Evolutionary conservation across 2,113 vertebrate genomes (phyloP).

Genomic region (Channa maculata): DNA sequence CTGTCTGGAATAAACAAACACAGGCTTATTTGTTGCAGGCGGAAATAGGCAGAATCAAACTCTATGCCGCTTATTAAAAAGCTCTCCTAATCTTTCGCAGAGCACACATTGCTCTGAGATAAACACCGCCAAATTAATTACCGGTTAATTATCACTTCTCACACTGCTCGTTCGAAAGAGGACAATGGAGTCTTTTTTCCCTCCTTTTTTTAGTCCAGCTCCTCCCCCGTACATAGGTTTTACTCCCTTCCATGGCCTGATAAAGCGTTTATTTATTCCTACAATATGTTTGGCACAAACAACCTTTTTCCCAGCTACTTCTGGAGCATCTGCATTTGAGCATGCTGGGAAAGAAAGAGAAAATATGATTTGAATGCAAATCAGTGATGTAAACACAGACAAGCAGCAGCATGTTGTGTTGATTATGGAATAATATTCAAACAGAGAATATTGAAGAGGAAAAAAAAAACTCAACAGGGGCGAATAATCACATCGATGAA

Average conservation of each 20-base stretch:
- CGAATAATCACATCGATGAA: conserved; percentile 63
- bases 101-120: conserved; percentile 78
- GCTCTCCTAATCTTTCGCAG: conserved; percentile 73
- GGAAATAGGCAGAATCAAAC: conserved; percentile 75
- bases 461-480: conserved; percentile 26
- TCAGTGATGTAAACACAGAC: conserved; percentile 71
- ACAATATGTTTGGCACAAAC: conserved; percentile 67
- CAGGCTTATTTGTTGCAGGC: conserved; percentile 70
- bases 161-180: conserved; percentile 66
- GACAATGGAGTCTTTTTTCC: conserved; percentile 67
- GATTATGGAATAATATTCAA: conserved; percentile 75
- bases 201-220: conserved; percentile 34
- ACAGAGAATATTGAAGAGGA: conserved; percentile 51
- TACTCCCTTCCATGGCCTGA: conserved; percentile 46
- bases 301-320: conserved; percentile 63
- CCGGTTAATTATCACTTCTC: conserved; percentile 81
- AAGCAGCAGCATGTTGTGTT: conserved; percentile 68
- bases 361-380: conserved; percentile 75
- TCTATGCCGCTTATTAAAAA: conserved; percentile 73
- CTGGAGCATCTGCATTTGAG: conserved; percentile 68
- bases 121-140: conserved; percentile 82
- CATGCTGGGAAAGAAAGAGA: conserved; percentile 52
- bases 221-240: conserved; percentile 63
- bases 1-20: conserved; percentile 75
- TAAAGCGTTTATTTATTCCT: conserved; percentile 74